These are phyloP conservation scores for Polia nebulosa DNA, from an alignment of 2,888 invertebrate genomes.

Conservation along the genomic window DNA sequence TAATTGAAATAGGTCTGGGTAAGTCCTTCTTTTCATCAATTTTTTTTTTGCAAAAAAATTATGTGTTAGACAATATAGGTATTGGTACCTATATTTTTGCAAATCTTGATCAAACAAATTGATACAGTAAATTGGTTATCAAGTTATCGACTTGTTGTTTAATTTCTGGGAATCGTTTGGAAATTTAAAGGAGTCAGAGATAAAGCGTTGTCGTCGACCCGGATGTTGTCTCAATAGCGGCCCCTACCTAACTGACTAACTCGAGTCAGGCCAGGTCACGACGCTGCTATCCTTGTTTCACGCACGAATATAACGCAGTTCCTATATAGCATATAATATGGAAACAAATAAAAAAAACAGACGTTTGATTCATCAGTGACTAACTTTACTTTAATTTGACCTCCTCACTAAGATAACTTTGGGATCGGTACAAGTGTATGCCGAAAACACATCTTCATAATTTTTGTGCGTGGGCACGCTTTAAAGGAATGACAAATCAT, in stretches of 20 bases:
- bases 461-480: slow-evolving; percentile 13
- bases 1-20: too few relatives aligned
- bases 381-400: slow-evolving; percentile 37
- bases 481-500: slow-evolving; percentile 41
- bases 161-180: slow-evolving; percentile 61
- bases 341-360: slow-evolving; percentile 23
- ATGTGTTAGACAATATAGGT: too few relatives aligned
- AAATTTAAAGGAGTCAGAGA: slow-evolving; percentile 72
- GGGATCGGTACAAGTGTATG: slow-evolving; percentile 18
- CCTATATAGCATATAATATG: slow-evolving; percentile 55
- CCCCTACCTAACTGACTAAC: slow-evolving; percentile 71
- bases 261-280: slow-evolving; percentile 76
- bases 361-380: slow-evolving; percentile 42
- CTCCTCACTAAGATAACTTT: slow-evolving; percentile 36
- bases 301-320: slow-evolving; percentile 56
- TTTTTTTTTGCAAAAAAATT: too few relatives aligned
- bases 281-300: slow-evolving; percentile 69
- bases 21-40: too few relatives aligned
- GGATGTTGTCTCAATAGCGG: slow-evolving; percentile 75
- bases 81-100: not conserved
- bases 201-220: slow-evolving; percentile 78
- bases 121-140: not conserved
- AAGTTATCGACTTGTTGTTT: not conserved
- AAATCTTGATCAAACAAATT: not conserved
- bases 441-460: slow-evolving; percentile 34